Evolutionary conservation across 2,113 vertebrate genomes (phyloP).

Genomic region (Butastur rufipennis): DNA sequence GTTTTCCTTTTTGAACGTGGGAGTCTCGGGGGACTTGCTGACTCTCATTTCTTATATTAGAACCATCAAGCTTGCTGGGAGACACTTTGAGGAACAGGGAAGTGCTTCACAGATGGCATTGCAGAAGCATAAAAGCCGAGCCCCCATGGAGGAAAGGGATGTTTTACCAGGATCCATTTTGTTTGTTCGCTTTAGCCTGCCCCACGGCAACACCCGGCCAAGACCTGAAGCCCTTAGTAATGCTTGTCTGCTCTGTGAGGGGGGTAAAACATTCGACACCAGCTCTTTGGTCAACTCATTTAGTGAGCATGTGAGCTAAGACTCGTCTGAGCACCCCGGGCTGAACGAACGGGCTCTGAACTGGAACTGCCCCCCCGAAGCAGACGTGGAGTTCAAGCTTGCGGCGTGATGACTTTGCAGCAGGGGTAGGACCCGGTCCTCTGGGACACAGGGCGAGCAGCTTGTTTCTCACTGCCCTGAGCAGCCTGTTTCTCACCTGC

Average conservation of each 20-base stretch:
- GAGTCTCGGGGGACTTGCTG: neutral
- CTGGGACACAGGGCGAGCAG: fast-evolving
- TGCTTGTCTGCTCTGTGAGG: fast-evolving
- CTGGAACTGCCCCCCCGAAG: neutral
- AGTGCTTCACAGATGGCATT: neutral
- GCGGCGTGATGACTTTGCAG: neutral
- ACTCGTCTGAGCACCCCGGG: neutral
- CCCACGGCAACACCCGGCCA: neutral
- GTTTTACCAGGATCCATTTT: neutral
- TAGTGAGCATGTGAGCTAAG: fast-evolving
- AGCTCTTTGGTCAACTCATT: neutral
- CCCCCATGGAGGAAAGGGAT: neutral
- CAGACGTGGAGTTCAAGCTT: fast-evolving
- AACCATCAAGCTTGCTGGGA: neutral
- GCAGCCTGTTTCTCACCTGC: neutral
- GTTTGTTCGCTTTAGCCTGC: neutral
- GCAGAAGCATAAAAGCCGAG: neutral
- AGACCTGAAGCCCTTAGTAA: neutral
- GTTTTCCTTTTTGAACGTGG: neutral
- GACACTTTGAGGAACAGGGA: neutral
- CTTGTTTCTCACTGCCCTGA: neutral
- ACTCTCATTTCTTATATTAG: neutral
- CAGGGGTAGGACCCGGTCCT: fast-evolving
- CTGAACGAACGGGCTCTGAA: neutral
- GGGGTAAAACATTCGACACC: neutral